A percentile compares a stretch with the other conserved stretches of the same genome.
These are phyloP conservation scores for Capromys pilorides DNA, from an alignment of 2,797 vertebrate genomes.

Conservation along the genomic window DNA sequence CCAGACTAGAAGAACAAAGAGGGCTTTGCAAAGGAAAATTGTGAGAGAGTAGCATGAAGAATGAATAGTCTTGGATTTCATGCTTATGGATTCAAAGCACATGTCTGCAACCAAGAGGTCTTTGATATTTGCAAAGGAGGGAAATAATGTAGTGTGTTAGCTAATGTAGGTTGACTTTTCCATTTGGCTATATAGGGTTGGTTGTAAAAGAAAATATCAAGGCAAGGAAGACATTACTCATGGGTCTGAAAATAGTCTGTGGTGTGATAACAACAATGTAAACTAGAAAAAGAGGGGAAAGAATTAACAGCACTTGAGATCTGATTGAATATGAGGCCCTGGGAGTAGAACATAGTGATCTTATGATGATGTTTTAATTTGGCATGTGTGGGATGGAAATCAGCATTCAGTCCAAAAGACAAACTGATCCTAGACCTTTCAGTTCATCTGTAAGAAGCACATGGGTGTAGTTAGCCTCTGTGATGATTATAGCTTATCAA, in stretches of 20 bases:
- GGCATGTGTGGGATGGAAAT: neutral
- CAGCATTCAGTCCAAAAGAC: neutral
- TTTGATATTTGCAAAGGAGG: slow-evolving; percentile 32
- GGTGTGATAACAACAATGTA: neutral
- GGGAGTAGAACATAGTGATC: neutral
- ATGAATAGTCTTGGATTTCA: slow-evolving; percentile 48
- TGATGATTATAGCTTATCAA: neutral
- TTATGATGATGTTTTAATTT: neutral
- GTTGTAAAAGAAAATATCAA: neutral
- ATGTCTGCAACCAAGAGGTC: slow-evolving; percentile 29
- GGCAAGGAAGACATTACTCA: neutral
- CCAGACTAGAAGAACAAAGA: neutral
- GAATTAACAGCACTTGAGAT: neutral
- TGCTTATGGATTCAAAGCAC: slow-evolving; percentile 13
- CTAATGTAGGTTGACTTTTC: slow-evolving; percentile 38
- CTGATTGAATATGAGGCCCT: neutral
- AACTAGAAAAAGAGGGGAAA: neutral
- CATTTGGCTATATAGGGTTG: neutral
- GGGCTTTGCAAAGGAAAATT: neutral
- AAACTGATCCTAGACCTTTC: neutral
- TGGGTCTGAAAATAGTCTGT: neutral
- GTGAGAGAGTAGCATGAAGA: slow-evolving; percentile 25
- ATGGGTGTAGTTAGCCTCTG: neutral
- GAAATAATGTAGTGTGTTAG: neutral
- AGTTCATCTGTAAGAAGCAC: neutral